Conservation (phyloP, 2,888 invertebrate species). For the Eugnorisma glareosa region DNA sequence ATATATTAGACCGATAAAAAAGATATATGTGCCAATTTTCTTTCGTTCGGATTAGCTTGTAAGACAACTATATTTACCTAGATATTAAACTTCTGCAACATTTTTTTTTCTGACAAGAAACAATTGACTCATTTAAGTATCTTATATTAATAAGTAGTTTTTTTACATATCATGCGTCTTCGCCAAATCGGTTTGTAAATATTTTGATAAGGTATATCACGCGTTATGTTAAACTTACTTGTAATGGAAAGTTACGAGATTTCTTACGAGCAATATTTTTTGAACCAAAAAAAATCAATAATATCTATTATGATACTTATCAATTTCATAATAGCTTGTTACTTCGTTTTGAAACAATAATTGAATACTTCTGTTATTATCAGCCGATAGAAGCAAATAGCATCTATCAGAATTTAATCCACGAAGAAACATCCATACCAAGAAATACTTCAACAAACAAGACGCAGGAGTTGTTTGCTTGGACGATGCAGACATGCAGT, state of each 20-base stretch:
- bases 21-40: neutral
- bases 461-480: constrained; percentile 15
- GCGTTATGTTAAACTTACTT: no score
- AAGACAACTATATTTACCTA: neutral
- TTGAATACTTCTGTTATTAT: neutral
- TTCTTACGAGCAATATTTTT: constrained; percentile 1
- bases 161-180: constrained; percentile 44
- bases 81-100: constrained; percentile 26
- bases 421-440: neutral
- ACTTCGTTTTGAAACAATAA: neutral
- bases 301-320: neutral
- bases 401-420: neutral
- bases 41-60: neutral
- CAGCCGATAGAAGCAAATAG: neutral
- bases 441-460: constrained; percentile 40
- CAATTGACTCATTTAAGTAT: constrained; percentile 31
- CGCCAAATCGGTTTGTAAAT: constrained; percentile 35
- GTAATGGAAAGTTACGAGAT: constrained; percentile 20
- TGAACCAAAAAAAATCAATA: neutral
- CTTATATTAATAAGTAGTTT: neutral
- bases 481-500: neutral
- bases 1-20: neutral
- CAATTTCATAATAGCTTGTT: neutral
- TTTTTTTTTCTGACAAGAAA: constrained; percentile 11
- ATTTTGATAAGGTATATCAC: constrained; percentile 27